Base-by-base conservation (phyloP, 35 echinoderm and acorn worm species). In the Stichopus chloronotus region DNA sequence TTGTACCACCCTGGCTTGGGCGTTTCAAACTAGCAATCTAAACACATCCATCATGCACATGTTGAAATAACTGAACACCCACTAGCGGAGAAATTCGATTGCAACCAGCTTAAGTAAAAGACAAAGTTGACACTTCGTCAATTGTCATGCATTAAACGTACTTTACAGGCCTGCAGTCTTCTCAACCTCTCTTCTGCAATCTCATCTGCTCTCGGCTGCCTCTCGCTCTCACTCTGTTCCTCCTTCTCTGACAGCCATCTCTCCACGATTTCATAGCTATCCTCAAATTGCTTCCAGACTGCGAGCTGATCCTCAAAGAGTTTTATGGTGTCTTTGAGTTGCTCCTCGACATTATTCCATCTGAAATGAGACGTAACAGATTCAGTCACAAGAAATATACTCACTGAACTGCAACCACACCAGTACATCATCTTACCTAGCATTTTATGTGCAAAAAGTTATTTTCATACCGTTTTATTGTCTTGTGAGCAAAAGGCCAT, bases 251-350 rank as follows among this genome's bases (percentile, higher is more conserved):
- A 54, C 2, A 98, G 81, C 94, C 94, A 98, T 9, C 79, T 91
- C 43, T 95, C 79, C 58, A 93, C 93, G 16, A 77, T 63, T 12
- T 30, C 58, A 54, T 96, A 92, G 30, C 88, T 91, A 56, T 93
- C 95, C 59, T 96, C 94, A 96, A 96, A 96, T 76, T 94, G 68
- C 87, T 93, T 83, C 97, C 97, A 98, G 81, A 96, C 87, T 53
- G 92, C 86, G 60, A 94, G 92, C 13, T 95, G 63, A 84, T 96
- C 79, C 88, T 98, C 97, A 98, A 98, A 98, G 10, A 93, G 68
- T 58, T 94, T 79, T 63, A 98, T 82, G 86, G 91, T 96, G 25
- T 94, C 93, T 11, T 72, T 96, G 2, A 98, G 87, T 72, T 98
- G 85, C 17, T 98, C 93, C 55, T 98, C 95, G 53, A 94, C 93